Conservation (phyloP, 2,113 vertebrate genomes). For the Glaucomys volans region DNA sequence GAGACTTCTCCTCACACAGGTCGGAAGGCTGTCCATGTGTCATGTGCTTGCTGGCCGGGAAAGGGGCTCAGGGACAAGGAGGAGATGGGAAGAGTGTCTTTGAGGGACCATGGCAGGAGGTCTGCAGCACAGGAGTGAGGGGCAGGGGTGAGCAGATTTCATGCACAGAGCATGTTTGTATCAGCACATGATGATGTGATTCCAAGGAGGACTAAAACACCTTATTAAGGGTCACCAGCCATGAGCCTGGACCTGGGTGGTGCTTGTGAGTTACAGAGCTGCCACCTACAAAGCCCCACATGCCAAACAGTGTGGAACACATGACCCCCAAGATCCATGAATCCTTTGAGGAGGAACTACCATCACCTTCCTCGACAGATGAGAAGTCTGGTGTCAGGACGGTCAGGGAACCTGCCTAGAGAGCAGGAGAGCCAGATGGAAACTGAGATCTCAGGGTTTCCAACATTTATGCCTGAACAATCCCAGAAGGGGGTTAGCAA, state of each 20-base stretch:
- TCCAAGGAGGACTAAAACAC: background rate
- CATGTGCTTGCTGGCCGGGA: no score
- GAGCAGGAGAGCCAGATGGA: background rate
- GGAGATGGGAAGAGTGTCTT: fast-evolving
- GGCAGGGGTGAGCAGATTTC: background rate
- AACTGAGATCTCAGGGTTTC: background rate
- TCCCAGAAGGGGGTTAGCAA: background rate
- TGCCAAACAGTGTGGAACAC: background rate
- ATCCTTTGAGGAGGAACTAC: background rate
- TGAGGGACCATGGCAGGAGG: background rate
- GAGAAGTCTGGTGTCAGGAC: background rate
- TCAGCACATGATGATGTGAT: background rate
- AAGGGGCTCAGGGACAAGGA: background rate
- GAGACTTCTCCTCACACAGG: background rate
- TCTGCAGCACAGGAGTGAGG: background rate
- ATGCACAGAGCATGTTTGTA: background rate
- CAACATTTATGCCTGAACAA: background rate
- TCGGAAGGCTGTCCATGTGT: background rate
- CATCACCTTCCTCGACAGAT: background rate
- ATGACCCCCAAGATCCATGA: background rate
- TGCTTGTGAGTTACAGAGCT: no score
- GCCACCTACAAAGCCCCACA: no score
- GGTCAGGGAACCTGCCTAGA: no score
- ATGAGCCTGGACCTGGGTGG: fast-evolving
- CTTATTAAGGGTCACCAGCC: no score